Percentiles rank a stretch among this genome's conserved stretches.
Evolutionary conservation across 2,113 vertebrate genomes (phyloP).

Genomic region (Agelaius tricolor): DNA sequence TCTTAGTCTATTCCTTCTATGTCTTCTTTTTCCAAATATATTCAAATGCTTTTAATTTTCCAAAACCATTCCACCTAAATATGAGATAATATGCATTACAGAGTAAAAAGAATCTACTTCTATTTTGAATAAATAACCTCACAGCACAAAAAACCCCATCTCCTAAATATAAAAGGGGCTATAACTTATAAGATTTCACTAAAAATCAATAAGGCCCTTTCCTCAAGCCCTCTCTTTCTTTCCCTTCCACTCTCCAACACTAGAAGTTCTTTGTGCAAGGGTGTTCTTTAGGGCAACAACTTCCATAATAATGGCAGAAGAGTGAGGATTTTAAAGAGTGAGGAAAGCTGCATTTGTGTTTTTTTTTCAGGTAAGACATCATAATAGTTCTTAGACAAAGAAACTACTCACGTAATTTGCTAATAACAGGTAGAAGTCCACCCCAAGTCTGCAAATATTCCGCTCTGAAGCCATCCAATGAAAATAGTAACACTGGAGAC

Average conservation of each 20-base stretch:
- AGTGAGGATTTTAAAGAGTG: not conserved
- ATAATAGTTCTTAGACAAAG: not conserved
- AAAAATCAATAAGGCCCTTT: not conserved
- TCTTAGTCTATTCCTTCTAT: not conserved
- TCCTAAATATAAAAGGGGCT: not conserved
- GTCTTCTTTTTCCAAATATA: not conserved
- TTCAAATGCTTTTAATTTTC: not conserved
- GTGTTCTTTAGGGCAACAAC: not conserved
- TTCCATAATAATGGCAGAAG: not conserved
- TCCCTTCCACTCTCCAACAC: not conserved
- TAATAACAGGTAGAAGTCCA: conserved; percentile 85
- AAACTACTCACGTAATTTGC: conserved; percentile 88
- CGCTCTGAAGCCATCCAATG: conserved; percentile 94
- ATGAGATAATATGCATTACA: not conserved
- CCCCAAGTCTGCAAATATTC: conserved; percentile 86
- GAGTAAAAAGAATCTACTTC: not conserved
- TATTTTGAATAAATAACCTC: not conserved
- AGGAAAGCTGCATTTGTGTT: not conserved
- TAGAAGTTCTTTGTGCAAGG: not conserved
- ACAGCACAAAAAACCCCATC: not conserved
- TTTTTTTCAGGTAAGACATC: not conserved
- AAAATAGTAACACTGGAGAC: conserved; percentile 89
- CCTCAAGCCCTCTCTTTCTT: not conserved
- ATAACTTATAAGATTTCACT: not conserved
- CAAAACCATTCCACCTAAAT: not conserved